Conservation (phyloP, 1,140 invertebrate species). For the Trachelipus rathkii region DNA sequence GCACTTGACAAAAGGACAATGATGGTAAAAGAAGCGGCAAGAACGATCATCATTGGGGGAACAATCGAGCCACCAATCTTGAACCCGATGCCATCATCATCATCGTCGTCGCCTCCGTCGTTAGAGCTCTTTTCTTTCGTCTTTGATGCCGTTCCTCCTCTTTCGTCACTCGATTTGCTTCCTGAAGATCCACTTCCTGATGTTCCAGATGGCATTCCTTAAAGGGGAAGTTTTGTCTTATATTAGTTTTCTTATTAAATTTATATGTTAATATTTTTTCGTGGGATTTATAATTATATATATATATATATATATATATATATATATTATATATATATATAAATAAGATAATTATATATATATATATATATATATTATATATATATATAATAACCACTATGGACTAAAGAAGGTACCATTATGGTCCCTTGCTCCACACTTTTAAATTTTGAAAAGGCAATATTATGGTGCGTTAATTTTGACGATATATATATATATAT, state of each 20-base stretch:
- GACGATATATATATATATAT: too few relatives aligned
- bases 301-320: slow-evolving; percentile 12
- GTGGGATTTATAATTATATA: not conserved
- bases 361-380: slow-evolving; percentile 7
- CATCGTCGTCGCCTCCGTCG: not conserved
- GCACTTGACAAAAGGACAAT: slow-evolving; percentile 22
- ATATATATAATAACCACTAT: too few relatives aligned
- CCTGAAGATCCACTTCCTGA: not conserved
- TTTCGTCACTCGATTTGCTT: slow-evolving; percentile 4
- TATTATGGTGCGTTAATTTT: too few relatives aligned
- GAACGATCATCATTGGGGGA: slow-evolving; percentile 25
- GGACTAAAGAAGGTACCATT: too few relatives aligned
- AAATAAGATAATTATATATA: not conserved
- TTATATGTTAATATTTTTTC: slow-evolving; percentile 6
- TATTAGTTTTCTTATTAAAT: not conserved
- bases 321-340: slow-evolving; percentile 15
- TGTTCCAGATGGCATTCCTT: slow-evolving; percentile 2
- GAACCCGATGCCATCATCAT: not conserved
- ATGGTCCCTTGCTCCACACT: too few relatives aligned
- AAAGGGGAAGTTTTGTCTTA: not conserved
- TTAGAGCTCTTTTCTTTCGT: not conserved
- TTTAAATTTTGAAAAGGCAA: too few relatives aligned
- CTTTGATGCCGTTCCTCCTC: not conserved
- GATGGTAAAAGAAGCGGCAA: slow-evolving; percentile 20
- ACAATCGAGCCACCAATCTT: slow-evolving; percentile 12